Evolutionary conservation across 2,797 vertebrate species (phyloP).

Genomic region (Luscinia luscinia): DNA sequence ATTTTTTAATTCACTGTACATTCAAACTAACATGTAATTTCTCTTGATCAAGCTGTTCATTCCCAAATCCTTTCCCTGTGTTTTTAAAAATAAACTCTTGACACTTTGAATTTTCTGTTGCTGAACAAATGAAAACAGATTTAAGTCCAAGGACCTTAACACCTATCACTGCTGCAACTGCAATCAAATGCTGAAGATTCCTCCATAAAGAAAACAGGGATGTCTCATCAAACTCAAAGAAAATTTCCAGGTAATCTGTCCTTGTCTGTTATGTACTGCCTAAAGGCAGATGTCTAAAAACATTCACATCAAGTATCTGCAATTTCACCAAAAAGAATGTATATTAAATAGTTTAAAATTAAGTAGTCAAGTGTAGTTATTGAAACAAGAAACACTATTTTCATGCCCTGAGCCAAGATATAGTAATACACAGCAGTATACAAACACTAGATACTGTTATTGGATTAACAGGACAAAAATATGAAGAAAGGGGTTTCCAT

Average conservation of each 20-base stretch:
- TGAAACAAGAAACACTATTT: background rate
- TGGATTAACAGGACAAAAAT: background rate
- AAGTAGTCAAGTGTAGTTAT: background rate
- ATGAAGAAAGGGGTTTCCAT: background rate
- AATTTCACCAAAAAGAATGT: background rate
- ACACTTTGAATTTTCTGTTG: background rate
- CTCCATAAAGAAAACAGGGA: background rate
- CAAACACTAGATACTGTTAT: background rate
- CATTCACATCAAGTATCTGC: background rate
- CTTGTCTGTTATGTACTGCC: background rate
- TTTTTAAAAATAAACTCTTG: background rate
- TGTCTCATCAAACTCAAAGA: background rate
- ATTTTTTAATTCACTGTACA: background rate
- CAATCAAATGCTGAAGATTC: background rate
- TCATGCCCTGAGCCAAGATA: background rate
- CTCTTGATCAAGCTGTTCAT: background rate
- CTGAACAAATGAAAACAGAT: background rate
- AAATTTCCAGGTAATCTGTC: conserved; percentile 4
- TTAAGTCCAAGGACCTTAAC: background rate
- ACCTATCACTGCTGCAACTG: background rate
- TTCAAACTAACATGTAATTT: background rate
- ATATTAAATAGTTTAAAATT: conserved; percentile 4
- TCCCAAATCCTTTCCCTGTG: background rate
- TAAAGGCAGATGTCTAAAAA: background rate
- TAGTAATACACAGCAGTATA: background rate